A percentile compares a stretch with the other conserved stretches of the same genome.
phyloP scores from a whole-genome alignment of 2,888 invertebrate species.

The Sympetrum striolatum region DNA sequence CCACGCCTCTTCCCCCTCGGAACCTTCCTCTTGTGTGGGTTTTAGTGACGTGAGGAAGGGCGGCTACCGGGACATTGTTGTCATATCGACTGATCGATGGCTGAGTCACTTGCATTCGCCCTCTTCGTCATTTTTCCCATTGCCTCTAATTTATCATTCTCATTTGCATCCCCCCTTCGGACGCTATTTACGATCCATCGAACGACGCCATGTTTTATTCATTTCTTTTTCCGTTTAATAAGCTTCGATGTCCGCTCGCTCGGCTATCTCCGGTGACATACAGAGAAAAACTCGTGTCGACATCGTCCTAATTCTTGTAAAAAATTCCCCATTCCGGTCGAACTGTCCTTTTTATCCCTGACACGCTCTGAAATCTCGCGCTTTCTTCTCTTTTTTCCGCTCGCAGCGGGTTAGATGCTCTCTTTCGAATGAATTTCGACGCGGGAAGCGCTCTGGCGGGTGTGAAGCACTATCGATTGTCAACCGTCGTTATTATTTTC shows the following conservation, averaged over 20 bases:
- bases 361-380: background rate
- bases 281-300: background rate
- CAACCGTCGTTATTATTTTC: background rate
- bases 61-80: constrained; percentile 28
- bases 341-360: background rate
- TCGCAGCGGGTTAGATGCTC: background rate
- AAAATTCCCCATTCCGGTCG: background rate
- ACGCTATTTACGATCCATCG: background rate
- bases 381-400: background rate
- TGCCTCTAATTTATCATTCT: background rate
- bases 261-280: background rate
- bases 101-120: constrained; percentile 19
- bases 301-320: background rate
- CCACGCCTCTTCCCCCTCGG: background rate
- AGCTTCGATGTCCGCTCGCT: background rate
- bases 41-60: background rate
- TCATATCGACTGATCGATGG: constrained; percentile 38
- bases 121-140: background rate
- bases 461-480: background rate
- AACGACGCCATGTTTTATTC: background rate
- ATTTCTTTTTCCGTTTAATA: background rate
- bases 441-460: background rate
- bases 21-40: background rate
- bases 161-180: background rate
- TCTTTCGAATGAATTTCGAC: background rate